phyloP scores from a whole-genome alignment of 2,113 vertebrate species.

The Meles meles region DNA sequence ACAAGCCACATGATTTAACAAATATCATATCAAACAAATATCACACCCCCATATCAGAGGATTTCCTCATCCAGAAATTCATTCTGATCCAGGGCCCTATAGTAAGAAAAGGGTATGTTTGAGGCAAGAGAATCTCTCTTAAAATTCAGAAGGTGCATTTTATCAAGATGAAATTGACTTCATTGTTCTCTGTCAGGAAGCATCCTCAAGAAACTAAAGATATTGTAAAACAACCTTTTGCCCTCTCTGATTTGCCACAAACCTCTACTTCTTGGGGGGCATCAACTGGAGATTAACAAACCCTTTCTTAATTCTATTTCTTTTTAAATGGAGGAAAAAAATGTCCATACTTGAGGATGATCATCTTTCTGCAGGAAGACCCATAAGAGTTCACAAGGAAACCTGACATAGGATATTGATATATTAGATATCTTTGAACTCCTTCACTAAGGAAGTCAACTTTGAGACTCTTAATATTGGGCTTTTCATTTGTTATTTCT shows the following conservation, averaged over 20 bases:
- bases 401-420: neutral
- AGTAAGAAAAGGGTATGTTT: neutral
- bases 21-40: too few species aligned
- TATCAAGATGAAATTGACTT: neutral
- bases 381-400: neutral
- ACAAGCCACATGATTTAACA: neutral
- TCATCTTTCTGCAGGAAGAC: neutral
- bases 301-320: neutral
- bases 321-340: neutral
- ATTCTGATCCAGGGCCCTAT: neutral
- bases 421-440: neutral
- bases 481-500: neutral
- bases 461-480: neutral
- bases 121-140: neutral
- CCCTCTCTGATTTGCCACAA: neutral
- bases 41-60: neutral
- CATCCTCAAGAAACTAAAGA: neutral
- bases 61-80: neutral
- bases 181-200: conserved; percentile 15
- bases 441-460: conserved; percentile 5
- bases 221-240: conserved; percentile 25
- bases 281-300: neutral
- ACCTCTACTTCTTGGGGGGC: neutral
- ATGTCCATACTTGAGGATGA: neutral
- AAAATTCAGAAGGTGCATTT: conserved; percentile 11